phyloP scores from a whole-genome alignment of 2,797 vertebrate species.

The Gobionotothen gibberifrons region DNA sequence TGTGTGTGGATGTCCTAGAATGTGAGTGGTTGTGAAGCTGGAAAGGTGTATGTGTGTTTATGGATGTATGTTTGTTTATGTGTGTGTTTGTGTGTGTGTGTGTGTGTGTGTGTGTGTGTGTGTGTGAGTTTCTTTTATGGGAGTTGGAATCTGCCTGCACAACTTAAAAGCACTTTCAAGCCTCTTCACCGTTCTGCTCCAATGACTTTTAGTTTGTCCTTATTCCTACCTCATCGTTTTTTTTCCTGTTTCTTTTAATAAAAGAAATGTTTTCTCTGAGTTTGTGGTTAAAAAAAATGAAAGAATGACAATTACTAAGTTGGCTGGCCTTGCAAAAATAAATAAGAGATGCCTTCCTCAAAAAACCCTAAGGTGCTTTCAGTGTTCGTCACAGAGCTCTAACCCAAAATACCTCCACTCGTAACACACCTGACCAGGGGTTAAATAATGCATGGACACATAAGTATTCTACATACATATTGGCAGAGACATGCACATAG shows the following conservation, averaged over 20 bases:
- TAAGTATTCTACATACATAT: not conserved
- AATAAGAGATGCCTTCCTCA: constrained; percentile 15
- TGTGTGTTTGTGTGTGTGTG: constrained; percentile 16
- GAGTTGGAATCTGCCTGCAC: constrained; percentile 42
- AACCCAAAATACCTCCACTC: constrained; percentile 7
- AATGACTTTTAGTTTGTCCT: constrained; percentile 57
- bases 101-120: constrained; percentile 6
- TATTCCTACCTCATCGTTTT: constrained; percentile 11
- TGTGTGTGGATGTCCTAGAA: constrained; percentile 3
- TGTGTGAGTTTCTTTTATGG: constrained; percentile 30
- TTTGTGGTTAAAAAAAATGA: constrained; percentile 55
- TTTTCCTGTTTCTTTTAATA: constrained; percentile 1
- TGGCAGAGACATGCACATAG: not conserved
- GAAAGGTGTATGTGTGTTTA: not conserved
- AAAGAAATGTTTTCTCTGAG: constrained; percentile 44
- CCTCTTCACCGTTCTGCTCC: constrained; percentile 64
- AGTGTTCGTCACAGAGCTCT: not conserved
- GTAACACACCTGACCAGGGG: not conserved
- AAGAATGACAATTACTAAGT: constrained; percentile 45
- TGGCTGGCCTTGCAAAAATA: constrained; percentile 10
- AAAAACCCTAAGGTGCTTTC: constrained; percentile 27
- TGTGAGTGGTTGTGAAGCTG: not conserved
- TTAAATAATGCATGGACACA: constrained; percentile 10
- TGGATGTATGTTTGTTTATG: not conserved
- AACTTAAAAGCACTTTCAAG: constrained; percentile 74